These are phyloP conservation scores for Anoplius nigerrimus DNA, from an alignment of 2,888 invertebrate species.

Conservation along the genomic window DNA sequence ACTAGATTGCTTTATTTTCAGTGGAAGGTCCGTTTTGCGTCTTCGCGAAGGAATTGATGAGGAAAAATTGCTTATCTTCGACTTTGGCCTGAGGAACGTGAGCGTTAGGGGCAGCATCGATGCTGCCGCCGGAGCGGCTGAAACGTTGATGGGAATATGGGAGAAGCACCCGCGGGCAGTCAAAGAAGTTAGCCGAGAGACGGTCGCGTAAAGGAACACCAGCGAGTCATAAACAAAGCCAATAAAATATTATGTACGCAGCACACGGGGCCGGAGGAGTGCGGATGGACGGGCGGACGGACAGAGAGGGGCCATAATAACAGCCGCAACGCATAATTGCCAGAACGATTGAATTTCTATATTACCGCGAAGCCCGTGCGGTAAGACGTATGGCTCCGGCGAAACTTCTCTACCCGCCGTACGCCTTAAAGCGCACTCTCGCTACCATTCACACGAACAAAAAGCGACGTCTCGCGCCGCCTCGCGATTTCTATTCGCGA, in stretches of 20 bases:
- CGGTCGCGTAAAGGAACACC: constrained; percentile 61
- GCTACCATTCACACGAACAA: background rate
- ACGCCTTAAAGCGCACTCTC: constrained; percentile 41
- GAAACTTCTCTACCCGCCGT: constrained; percentile 37
- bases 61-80: too few species aligned
- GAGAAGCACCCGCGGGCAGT: constrained; percentile 27
- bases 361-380: constrained; percentile 65
- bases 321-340: constrained; percentile 72
- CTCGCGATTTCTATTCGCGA: too few species aligned
- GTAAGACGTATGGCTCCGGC: constrained; percentile 52
- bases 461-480: too few species aligned
- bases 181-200: constrained; percentile 30
- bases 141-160: constrained; percentile 9
- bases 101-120: too few species aligned
- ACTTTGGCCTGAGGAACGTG: too few species aligned
- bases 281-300: constrained; percentile 56
- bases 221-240: constrained; percentile 71
- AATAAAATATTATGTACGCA: constrained; percentile 72
- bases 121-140: background rate
- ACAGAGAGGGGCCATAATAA: constrained; percentile 65
- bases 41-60: too few species aligned
- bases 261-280: constrained; percentile 44
- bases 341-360: constrained; percentile 74
- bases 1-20: too few species aligned
- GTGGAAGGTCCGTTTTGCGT: too few species aligned